These are phyloP conservation scores for Acanthurus leucopareius DNA, from an alignment of 2,797 vertebrate species.

Conservation along the genomic window DNA sequence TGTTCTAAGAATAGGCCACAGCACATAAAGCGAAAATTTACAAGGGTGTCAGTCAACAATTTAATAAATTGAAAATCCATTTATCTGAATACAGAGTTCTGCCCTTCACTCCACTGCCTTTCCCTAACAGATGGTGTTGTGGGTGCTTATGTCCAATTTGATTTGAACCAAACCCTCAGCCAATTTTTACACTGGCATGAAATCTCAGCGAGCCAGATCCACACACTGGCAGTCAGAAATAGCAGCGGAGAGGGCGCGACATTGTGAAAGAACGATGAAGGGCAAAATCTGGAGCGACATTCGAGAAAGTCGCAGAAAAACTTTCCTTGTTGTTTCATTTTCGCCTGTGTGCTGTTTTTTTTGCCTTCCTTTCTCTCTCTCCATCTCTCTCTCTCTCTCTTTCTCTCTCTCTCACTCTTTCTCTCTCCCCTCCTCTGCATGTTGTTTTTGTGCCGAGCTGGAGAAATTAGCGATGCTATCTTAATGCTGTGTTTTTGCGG, in stretches of 20 bases:
- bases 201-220: conserved; percentile 85
- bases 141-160: conserved; percentile 92
- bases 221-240: conserved; percentile 89
- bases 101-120: conserved; percentile 88
- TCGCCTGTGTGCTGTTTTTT: conserved; percentile 36
- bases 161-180: conserved; percentile 91
- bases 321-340: conserved; percentile 76
- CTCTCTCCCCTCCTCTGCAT: conserved; percentile 42
- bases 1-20: conserved; percentile 73
- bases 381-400: neutral
- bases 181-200: conserved; percentile 90
- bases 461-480: conserved; percentile 80
- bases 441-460: conserved; percentile 69
- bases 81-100: conserved; percentile 86
- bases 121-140: conserved; percentile 91
- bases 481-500: conserved; percentile 61
- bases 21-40: conserved; percentile 72
- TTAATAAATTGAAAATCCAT: conserved; percentile 87
- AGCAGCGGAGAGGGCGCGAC: conserved; percentile 88
- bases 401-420: neutral
- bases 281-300: conserved; percentile 87
- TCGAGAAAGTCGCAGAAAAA: conserved; percentile 83
- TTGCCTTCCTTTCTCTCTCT: neutral
- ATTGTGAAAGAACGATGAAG: conserved; percentile 88
- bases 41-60: conserved; percentile 83